Conservation (phyloP, 2,797 vertebrate species). For the Catamblyrhynchus diadema region DNA sequence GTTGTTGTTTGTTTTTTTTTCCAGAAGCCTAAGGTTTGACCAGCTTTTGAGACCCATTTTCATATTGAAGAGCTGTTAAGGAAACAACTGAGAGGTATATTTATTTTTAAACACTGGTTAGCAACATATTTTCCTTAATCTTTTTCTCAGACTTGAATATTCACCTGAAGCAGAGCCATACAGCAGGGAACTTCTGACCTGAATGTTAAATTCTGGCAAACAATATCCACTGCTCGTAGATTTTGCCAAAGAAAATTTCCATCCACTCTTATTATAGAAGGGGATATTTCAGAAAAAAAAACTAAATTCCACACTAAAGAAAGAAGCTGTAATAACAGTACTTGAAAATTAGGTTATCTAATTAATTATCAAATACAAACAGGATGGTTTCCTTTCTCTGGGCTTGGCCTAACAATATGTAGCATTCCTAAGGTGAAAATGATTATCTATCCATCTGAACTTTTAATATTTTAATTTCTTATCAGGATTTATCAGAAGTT, state of each 20-base stretch:
- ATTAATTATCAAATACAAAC: neutral
- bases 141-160: neutral
- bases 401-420: neutral
- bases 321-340: neutral
- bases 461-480: neutral
- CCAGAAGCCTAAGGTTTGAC: neutral
- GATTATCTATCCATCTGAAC: neutral
- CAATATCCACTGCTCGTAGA: neutral
- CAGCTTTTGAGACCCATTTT: neutral
- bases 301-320: neutral
- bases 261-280: neutral
- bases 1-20: accelerated
- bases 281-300: neutral
- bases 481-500: neutral
- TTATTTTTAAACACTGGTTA: neutral
- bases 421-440: neutral
- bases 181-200: neutral
- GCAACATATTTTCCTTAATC: neutral
- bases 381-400: neutral
- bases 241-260: neutral
- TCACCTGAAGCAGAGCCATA: neutral
- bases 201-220: neutral
- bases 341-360: neutral
- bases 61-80: neutral
- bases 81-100: neutral